Conservation (phyloP, 2,113 vertebrate genomes). For the Myrmecophaga tridactyla region DNA sequence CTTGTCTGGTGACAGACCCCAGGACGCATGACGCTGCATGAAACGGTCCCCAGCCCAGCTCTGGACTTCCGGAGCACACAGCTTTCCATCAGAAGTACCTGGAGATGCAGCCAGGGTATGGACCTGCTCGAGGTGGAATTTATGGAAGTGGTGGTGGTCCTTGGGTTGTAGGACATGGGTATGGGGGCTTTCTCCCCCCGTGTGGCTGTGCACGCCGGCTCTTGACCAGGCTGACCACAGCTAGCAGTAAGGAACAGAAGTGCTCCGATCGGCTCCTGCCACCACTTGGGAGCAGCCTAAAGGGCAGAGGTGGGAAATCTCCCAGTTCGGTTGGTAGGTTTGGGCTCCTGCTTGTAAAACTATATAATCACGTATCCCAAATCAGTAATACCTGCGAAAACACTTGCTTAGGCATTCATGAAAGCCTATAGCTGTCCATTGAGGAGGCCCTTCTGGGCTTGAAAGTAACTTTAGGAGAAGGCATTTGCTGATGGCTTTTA, state of each 20-base stretch:
- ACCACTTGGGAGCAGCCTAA: not conserved
- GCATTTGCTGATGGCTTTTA: not conserved
- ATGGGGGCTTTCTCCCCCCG: fast-evolving
- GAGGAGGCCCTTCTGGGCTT: not conserved
- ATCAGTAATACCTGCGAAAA: conserved; percentile 56
- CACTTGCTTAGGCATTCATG: conserved; percentile 56
- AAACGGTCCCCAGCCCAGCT: too few relatives aligned
- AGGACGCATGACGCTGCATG: too few relatives aligned
- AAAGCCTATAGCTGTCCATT: conserved; percentile 62
- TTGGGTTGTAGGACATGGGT: not conserved
- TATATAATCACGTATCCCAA: not conserved
- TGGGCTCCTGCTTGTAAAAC: not conserved
- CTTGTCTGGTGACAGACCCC: not conserved
- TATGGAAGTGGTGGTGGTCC: not conserved
- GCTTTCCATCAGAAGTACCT: not conserved
- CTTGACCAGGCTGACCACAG: not conserved
- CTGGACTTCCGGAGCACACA: not conserved
- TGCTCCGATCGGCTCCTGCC: not conserved
- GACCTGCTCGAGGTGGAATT: too few relatives aligned
- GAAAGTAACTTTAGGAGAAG: not conserved
- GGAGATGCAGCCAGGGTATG: not conserved
- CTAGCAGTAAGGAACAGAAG: not conserved
- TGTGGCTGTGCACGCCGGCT: not conserved
- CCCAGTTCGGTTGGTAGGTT: not conserved
- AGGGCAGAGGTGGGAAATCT: too few relatives aligned